Evolutionary conservation across 2,797 vertebrate genomes (phyloP), one percentile per base, ranked within the genome.

Genomic region (Bradypodion ventrale): DNA sequence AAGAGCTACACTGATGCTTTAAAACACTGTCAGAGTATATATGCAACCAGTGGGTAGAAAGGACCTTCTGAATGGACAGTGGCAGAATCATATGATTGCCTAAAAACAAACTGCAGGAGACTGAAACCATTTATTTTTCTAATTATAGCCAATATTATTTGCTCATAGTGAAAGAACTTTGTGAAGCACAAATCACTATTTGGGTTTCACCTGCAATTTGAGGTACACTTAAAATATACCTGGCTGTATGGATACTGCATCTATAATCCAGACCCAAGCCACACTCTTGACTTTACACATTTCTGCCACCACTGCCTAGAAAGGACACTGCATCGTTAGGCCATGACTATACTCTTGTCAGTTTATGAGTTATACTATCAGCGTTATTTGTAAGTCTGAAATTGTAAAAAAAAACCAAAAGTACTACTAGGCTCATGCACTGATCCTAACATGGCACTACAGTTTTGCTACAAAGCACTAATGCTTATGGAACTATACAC

Each of bases 401-500:
- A 93, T 93, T 93, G 93, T 97, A 97, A 97, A 85, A 84, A 80
- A 77, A n/a, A n/a, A n/a, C n/a, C n/a, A n/a, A n/a, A 97, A 97
- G 97, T 96, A 96, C 97, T 96, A 97, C 97, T 96, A 98, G 96
- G 97, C 93, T 97, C 98, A 99, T 99, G 98, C 98, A 99, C 94
- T 97, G 97, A 97, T 97, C 97, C 96, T 96, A 97, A 95, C 96
- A 97, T 96, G 96, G 96, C 96, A 97, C 96, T 97, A 98, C 96
- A 96, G 95, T 97, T 85, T 97, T 94, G 95, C 97, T 98, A 98
- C 97, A 94, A 97, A 98, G 97, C 94, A 96, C 97, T 97, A 97
- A 98, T 97, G 97, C 97, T 97, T 96, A 97, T 98, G 97, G 98
- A 97, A 98, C 98, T 99, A 99, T 99, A 99, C 98, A 99, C 98